A percentile compares a stretch with the other conserved stretches of the same genome.
These are phyloP conservation scores for Plotosus lineatus DNA, from an alignment of 2,113 vertebrate species.

Conservation along the genomic window DNA sequence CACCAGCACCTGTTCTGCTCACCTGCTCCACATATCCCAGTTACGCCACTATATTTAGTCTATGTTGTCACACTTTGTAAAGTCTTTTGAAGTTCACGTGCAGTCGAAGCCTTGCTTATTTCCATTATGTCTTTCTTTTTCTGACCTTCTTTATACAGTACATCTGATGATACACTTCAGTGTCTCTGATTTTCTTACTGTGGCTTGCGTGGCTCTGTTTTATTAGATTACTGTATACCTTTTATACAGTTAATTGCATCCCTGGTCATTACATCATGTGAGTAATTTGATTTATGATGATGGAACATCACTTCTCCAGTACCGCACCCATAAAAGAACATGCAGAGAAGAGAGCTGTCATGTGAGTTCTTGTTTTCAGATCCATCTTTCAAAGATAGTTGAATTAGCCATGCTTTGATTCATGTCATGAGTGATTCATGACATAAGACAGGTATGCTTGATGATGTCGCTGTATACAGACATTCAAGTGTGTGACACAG, in stretches of 20 bases:
- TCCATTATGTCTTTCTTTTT: conserved; percentile 6
- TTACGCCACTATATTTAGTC: conserved; percentile 18
- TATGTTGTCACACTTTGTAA: conserved; percentile 20
- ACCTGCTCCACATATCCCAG: conserved; percentile 21
- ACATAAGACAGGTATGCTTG: conserved; percentile 36
- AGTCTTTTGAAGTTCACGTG: conserved; percentile 21
- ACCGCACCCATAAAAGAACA: background rate
- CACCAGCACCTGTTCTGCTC: conserved; percentile 19
- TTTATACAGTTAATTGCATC: background rate
- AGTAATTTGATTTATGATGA: background rate
- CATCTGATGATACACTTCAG: background rate
- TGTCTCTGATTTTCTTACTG: background rate
- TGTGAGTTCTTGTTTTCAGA: conserved; percentile 29
- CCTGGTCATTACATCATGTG: background rate
- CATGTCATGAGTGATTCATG: conserved; percentile 39
- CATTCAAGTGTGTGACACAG: conserved; percentile 32
- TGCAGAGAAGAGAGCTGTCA: conserved; percentile 19
- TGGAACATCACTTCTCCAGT: background rate
- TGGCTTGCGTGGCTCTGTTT: background rate
- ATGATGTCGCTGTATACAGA: conserved; percentile 36
- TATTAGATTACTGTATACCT: conserved; percentile 1
- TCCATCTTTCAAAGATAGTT: conserved; percentile 15
- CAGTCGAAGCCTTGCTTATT: background rate
- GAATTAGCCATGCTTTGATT: conserved; percentile 46
- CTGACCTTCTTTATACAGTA: conserved; percentile 7